phyloP scores from a whole-genome alignment of 1,140 invertebrate species.

The Lithobius niger region DNA sequence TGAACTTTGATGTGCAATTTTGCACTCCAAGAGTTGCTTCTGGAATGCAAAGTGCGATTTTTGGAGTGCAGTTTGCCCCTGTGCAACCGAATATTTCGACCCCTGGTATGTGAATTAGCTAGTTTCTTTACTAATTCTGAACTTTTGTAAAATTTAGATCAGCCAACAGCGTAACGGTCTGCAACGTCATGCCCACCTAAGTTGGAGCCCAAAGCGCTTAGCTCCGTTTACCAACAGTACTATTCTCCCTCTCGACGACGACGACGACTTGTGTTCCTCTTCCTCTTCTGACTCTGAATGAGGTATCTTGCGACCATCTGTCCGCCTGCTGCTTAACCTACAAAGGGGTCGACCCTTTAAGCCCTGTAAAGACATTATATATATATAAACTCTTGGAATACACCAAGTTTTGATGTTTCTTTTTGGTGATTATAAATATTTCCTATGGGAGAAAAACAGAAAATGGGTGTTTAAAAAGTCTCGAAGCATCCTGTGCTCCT shows the following conservation, averaged over 20 bases:
- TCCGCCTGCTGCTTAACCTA: no score
- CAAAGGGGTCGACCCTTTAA: no score
- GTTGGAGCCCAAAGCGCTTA: constrained; percentile 16
- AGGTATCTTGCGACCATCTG: no score
- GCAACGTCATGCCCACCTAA: constrained; percentile 15
- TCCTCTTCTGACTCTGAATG: constrained; percentile 13
- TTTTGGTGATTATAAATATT: no score
- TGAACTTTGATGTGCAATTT: neutral
- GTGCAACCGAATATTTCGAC: neutral
- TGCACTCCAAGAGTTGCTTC: neutral
- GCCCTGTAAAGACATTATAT: no score
- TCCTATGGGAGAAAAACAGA: no score
- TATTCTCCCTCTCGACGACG: neutral
- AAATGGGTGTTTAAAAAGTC: no score
- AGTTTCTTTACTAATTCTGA: constrained; percentile 9
- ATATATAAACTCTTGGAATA: no score
- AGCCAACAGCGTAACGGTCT: constrained; percentile 14
- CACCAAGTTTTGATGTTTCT: no score
- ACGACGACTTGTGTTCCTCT: constrained; percentile 9
- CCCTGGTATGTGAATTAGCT: neutral
- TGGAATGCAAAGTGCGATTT: neutral
- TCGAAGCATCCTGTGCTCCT: no score
- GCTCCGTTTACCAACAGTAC: neutral
- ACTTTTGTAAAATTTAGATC: constrained; percentile 2
- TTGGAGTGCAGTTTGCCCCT: neutral